Percentiles rank a stretch among this genome's conserved stretches.
phyloP scores from a whole-genome alignment of 2,888 invertebrate species.

The Oeneis ivallda region DNA sequence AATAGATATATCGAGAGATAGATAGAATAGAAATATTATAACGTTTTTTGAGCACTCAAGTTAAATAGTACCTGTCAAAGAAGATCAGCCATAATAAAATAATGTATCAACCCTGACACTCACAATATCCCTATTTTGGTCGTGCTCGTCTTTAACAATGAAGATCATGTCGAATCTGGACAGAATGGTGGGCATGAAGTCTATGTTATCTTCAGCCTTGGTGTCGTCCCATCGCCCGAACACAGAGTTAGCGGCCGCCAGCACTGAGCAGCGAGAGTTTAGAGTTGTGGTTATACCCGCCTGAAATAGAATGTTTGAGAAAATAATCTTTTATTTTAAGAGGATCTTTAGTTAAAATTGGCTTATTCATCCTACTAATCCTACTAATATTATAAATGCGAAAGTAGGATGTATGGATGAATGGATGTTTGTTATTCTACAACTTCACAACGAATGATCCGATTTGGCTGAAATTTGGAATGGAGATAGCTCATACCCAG shows the following conservation, averaged over 20 bases:
- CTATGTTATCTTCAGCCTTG: slow-evolving; percentile 98
- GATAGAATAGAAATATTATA: too few species aligned
- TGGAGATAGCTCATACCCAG: too few species aligned
- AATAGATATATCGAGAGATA: too few species aligned
- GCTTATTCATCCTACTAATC: too few species aligned
- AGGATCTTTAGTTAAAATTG: background rate
- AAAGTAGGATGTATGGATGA: too few species aligned
- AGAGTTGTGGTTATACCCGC: slow-evolving; percentile 99
- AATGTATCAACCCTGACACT: slow-evolving; percentile 52
- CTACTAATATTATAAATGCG: too few species aligned
- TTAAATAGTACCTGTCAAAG: too few species aligned
- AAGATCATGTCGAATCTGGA: slow-evolving; percentile 99
- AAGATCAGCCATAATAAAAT: background rate
- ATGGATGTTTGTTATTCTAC: too few species aligned
- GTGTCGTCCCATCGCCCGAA: slow-evolving; percentile 99
- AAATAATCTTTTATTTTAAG: too few species aligned
- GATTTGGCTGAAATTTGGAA: too few species aligned
- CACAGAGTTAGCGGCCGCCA: slow-evolving; percentile 99
- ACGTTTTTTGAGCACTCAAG: too few species aligned
- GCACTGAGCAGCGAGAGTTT: slow-evolving; percentile 98
- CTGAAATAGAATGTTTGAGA: slow-evolving; percentile 56
- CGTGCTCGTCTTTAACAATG: slow-evolving; percentile 98
- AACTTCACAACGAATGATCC: too few species aligned
- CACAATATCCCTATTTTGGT: slow-evolving; percentile 92
- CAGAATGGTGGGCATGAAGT: slow-evolving; percentile 99